A percentile compares a stretch with the other conserved stretches of the same genome.
phyloP scores from a whole-genome alignment of 2,797 vertebrate genomes.

The Clamator glandarius region DNA sequence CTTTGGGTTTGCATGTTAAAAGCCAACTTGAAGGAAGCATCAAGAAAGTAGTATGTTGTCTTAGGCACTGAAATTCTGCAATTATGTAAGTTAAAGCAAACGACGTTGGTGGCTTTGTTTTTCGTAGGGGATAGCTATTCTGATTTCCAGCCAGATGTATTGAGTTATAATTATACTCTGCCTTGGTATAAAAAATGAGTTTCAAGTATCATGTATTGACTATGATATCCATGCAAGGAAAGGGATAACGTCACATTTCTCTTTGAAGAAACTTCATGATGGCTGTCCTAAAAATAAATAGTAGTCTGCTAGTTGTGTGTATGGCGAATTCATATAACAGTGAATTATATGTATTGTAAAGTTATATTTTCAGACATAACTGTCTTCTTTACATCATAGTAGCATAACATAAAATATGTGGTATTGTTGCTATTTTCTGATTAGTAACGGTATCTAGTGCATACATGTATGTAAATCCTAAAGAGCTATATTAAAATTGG shows the following conservation, averaged over 20 bases:
- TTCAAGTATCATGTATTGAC: neutral
- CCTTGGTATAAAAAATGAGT: neutral
- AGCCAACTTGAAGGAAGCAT: slow-evolving; percentile 29
- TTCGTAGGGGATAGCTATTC: slow-evolving; percentile 19
- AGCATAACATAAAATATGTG: neutral
- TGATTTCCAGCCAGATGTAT: slow-evolving; percentile 17
- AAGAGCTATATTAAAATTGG: neutral
- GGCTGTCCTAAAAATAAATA: neutral
- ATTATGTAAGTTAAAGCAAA: slow-evolving; percentile 23
- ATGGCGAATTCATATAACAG: neutral
- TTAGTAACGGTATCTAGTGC: neutral
- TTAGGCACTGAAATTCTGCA: slow-evolving; percentile 34
- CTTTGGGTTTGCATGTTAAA: slow-evolving; percentile 10
- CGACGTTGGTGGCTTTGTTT: slow-evolving; percentile 2
- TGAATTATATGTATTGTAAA: neutral
- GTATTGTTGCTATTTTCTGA: neutral
- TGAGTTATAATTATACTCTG: slow-evolving; percentile 35
- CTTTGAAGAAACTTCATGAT: neutral
- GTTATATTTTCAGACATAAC: neutral
- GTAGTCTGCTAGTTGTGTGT: neutral
- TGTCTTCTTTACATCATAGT: neutral
- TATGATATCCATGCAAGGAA: neutral
- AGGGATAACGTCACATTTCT: neutral
- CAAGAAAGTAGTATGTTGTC: slow-evolving; percentile 54
- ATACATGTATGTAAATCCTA: neutral